Conservation (phyloP, 2,797 vertebrate genomes). For the Galago senegalensis region DNA sequence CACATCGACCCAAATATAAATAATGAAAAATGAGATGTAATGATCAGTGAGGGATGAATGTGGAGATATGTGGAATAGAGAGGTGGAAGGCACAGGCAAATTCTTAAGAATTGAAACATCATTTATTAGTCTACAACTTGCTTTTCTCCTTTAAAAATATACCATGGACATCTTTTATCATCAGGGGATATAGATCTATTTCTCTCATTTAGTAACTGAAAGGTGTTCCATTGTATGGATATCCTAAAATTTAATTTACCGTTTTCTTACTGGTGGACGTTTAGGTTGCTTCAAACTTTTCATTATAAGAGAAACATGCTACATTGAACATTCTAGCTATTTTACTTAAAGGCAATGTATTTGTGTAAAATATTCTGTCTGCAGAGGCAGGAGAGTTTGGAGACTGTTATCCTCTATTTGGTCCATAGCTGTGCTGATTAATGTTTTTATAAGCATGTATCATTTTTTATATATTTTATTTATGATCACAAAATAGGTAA, state of each 20-base stretch:
- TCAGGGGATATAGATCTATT: neutral
- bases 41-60: neutral
- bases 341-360: conserved; percentile 35
- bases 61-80: neutral
- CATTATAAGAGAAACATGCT: neutral
- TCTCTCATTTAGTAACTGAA: neutral
- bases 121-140: neutral
- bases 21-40: neutral
- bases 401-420: conserved; percentile 40
- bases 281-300: conserved; percentile 13
- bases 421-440: neutral
- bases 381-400: neutral
- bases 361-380: conserved; percentile 36
- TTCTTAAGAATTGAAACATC: neutral
- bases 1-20: neutral
- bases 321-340: neutral
- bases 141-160: neutral
- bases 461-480: neutral
- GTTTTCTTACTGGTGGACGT: neutral
- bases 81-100: neutral
- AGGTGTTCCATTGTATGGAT: neutral
- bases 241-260: neutral
- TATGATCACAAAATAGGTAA: conserved; percentile 45
- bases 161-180: neutral
- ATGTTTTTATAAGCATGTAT: neutral